A percentile compares a stretch with the other conserved stretches of the same genome.
Evolutionary conservation across 2,113 vertebrate genomes (phyloP).

Genomic region (Proteles cristata): DNA sequence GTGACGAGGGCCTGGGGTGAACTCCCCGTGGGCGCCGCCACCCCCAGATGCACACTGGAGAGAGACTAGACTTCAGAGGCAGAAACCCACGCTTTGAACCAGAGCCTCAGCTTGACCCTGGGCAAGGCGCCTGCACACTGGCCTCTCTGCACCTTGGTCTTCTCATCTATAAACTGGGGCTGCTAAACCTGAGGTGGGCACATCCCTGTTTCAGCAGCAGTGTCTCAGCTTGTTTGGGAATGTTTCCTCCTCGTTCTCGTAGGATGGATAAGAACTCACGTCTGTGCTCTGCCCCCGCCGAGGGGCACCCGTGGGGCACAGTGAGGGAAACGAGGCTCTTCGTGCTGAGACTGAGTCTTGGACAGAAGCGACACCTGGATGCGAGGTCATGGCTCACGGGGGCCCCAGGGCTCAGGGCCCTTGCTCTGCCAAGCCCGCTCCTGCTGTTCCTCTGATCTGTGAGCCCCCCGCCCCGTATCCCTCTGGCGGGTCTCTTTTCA

Average conservation of each 20-base stretch:
- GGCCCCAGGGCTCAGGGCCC: rapidly evolving
- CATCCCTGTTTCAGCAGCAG: background rate
- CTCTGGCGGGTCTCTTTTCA: background rate
- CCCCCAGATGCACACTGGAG: too few species aligned
- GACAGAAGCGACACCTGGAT: background rate
- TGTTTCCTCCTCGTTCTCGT: background rate
- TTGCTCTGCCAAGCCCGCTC: background rate
- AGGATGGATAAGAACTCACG: background rate
- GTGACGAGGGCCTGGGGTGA: background rate
- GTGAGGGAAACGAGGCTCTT: background rate
- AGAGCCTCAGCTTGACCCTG: background rate
- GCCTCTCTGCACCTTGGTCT: background rate
- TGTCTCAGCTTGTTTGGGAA: background rate
- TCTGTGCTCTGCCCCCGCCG: rapidly evolving
- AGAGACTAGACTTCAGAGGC: background rate
- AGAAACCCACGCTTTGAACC: background rate
- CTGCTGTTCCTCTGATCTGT: background rate
- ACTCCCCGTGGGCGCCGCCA: background rate
- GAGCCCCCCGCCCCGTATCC: background rate
- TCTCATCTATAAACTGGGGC: background rate
- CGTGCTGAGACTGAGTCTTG: background rate
- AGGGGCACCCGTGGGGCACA: too few species aligned
- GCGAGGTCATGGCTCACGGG: background rate
- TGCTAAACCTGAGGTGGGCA: background rate
- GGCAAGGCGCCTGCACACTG: background rate